Percentiles rank a stretch among this genome's conserved stretches.
These are phyloP conservation scores for Orchesella cincta DNA, from an alignment of 1,140 invertebrate genomes.

Conservation along the genomic window DNA sequence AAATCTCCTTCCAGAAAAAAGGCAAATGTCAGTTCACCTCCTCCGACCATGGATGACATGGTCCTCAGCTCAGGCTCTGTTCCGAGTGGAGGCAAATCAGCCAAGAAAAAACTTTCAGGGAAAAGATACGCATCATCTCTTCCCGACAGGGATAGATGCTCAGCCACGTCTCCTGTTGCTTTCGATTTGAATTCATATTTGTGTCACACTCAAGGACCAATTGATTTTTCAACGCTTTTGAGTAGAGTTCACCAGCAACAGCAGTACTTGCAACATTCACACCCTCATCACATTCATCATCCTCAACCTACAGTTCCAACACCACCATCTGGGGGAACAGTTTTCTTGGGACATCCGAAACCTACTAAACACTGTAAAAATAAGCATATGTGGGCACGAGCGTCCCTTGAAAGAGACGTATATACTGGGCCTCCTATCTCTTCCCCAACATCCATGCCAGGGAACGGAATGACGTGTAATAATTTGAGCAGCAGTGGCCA, in stretches of 20 bases:
- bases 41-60: neutral
- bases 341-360: neutral
- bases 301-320: slow-evolving; percentile 12
- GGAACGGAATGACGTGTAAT: neutral
- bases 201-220: slow-evolving; percentile 20
- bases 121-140: slow-evolving; percentile 46
- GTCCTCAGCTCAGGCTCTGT: neutral
- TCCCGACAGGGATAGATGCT: slow-evolving; percentile 40
- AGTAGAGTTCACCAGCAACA: neutral
- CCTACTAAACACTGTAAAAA: slow-evolving; percentile 47
- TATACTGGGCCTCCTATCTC: neutral
- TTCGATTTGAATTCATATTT: slow-evolving; percentile 19
- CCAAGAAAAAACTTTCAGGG: neutral
- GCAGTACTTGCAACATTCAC: neutral
- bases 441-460: neutral
- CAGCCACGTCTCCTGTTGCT: slow-evolving; percentile 28
- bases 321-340: neutral
- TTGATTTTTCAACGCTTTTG: slow-evolving; percentile 11
- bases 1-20: slow-evolving; percentile 23
- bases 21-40: slow-evolving; percentile 4
- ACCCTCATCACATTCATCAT: neutral
- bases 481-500: neutral
- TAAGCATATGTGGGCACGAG: slow-evolving; percentile 48
- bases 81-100: neutral
- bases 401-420: slow-evolving; percentile 40